Conservation (phyloP, 2,888 invertebrate species). For the Aelia acuminata region DNA sequence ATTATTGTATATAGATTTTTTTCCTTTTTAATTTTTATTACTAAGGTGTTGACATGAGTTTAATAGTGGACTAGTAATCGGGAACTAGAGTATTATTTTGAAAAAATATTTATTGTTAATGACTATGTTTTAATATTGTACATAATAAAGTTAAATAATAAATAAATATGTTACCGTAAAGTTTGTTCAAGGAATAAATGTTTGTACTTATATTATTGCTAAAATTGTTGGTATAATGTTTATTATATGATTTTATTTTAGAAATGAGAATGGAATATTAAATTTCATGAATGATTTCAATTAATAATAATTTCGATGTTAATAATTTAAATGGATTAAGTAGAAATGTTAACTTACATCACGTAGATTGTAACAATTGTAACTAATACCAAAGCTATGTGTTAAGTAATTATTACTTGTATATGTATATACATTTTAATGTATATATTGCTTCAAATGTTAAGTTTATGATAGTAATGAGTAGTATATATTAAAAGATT, state of each 20-base stretch:
- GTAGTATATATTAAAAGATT: background rate
- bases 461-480: background rate
- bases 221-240: background rate
- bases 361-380: background rate
- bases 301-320: background rate
- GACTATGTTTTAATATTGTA: background rate
- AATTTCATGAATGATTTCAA: background rate
- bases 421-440: background rate
- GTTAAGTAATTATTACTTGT: background rate
- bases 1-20: too few relatives aligned
- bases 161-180: background rate
- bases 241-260: background rate
- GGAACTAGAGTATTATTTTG: background rate
- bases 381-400: conserved; percentile 26
- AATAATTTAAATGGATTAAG: background rate
- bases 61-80: background rate
- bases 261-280: background rate
- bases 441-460: background rate
- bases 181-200: background rate
- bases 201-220: background rate
- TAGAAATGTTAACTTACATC: background rate
- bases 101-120: background rate
- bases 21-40: too few relatives aligned
- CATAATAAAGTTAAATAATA: background rate
- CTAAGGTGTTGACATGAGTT: too few relatives aligned